Evolutionary conservation across 2,888 invertebrate species (phyloP), one percentile per base, ranked within the genome.

Genomic region (Homarus gammarus): DNA sequence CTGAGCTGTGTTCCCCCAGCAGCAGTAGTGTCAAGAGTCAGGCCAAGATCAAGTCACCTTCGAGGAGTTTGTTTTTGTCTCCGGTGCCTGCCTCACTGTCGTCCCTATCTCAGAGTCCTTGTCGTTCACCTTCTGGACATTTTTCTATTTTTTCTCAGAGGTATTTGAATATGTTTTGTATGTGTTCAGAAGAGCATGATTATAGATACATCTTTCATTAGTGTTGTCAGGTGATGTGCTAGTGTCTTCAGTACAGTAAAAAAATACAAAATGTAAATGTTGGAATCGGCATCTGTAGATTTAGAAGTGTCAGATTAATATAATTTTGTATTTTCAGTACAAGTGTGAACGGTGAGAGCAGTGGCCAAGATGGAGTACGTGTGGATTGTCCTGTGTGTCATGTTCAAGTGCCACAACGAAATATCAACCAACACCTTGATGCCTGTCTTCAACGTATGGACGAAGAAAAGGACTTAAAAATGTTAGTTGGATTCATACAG

Each of bases 361-460:
- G n/a, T 18, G 33, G 36, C 15, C 38, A 49, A 31, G 86, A 78
- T 36, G 77, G 68, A 18, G 44, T 78, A 87, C 49, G 92, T 90
- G 94, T 94, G 1, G 91, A 93, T 1, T 95, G 95, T 92, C 95
- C 95, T 27, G 94, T 95, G 0, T 95, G 95, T 91, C 93, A 93
- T 81, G 94, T 94, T 3, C 93, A 93, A 10, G 93, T 95, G 72
- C 93, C 94, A n/a, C 93, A 93, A 85, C 91, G 92, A 12, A 93
- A 94, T 91, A 94, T 95, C 38, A 95, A 95, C 92, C 93, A 93
- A 27, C 95, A 95, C 93, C 93, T 95, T 44, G 95, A 95, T 93
- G 93, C 93, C 83, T 95, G 95, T 92, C 93, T 95, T 40, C 93
- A 93, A 27, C 61, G 84, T 22, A 73, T 84, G 31, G 73, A 84